phyloP scores from a whole-genome alignment of 2,888 invertebrate species.

The Drosophila antonietae region DNA sequence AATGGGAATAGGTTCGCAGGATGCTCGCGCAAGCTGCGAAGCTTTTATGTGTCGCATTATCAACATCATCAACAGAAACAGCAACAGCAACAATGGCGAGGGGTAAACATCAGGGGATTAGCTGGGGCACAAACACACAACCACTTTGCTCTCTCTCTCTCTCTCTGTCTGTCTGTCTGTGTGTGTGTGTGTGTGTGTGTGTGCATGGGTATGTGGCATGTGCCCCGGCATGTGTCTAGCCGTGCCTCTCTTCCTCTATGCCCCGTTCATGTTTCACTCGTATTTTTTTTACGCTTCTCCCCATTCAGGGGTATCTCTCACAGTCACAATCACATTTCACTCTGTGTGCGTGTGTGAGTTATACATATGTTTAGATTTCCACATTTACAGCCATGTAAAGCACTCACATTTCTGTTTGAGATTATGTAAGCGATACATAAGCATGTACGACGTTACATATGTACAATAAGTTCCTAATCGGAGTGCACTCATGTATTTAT shows the following conservation, averaged over 20 bases:
- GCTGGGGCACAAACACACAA: constrained; percentile 43
- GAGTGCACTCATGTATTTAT: constrained; percentile 32
- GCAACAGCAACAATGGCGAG: constrained; percentile 22
- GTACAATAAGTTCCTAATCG: constrained; percentile 31
- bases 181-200: constrained; percentile 19
- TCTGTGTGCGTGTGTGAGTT: not conserved
- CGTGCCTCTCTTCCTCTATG: constrained; percentile 15
- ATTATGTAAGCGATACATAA: constrained; percentile 59
- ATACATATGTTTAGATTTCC: constrained; percentile 80
- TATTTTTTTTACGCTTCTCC: constrained; percentile 35
- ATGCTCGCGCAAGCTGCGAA: constrained; percentile 69
- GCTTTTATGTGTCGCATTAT: constrained; percentile 70
- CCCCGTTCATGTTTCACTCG: constrained; percentile 30
- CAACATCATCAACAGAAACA: constrained; percentile 54
- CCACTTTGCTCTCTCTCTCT: constrained; percentile 34
- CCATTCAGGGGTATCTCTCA: constrained; percentile 56
- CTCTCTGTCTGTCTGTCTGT: constrained; percentile 19
- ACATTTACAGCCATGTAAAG: constrained; percentile 68
- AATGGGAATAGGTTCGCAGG: constrained; percentile 83
- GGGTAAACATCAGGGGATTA: constrained; percentile 36
- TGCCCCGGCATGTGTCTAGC: constrained; percentile 60
- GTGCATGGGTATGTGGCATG: constrained; percentile 32
- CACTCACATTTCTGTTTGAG: constrained; percentile 37
- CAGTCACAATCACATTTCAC: constrained; percentile 21
- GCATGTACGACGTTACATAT: constrained; percentile 16